A percentile compares a stretch with the other conserved stretches of the same genome.
phyloP scores from a whole-genome alignment of 2,113 vertebrate species.

The Pedionomus torquatus region DNA sequence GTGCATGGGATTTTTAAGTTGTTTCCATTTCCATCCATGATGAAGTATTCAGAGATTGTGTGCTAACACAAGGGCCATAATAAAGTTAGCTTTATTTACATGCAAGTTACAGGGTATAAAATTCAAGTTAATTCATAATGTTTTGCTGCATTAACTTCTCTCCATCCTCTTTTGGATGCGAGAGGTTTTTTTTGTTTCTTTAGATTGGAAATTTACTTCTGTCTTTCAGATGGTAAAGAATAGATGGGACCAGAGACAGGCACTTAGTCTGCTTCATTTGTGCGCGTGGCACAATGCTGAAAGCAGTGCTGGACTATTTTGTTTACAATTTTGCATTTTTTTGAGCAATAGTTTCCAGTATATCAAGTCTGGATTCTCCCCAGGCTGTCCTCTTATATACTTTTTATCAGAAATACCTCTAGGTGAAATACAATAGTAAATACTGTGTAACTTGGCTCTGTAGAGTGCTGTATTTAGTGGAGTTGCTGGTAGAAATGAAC shows the following conservation, averaged over 20 bases:
- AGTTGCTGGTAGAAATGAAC: neutral
- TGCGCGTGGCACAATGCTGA: neutral
- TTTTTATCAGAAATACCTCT: neutral
- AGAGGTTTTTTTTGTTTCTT: neutral
- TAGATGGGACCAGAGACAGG: neutral
- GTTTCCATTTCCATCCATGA: conserved; percentile 21
- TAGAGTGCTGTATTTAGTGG: neutral
- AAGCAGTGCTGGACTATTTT: neutral
- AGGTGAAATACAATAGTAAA: neutral
- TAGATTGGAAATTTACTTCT: neutral
- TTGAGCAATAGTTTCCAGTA: neutral
- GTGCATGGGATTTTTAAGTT: conserved; percentile 16
- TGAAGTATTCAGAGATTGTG: conserved; percentile 33
- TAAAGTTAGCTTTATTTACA: conserved; percentile 59
- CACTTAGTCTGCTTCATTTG: neutral
- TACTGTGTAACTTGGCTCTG: neutral
- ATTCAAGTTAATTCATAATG: conserved; percentile 23
- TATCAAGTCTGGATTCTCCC: neutral
- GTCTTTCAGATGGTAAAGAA: neutral
- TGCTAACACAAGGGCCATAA: conserved; percentile 17
- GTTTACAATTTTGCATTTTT: neutral
- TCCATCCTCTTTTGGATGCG: neutral
- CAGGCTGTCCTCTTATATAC: neutral
- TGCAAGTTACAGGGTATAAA: conserved; percentile 1
- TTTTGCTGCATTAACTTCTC: neutral